These are phyloP conservation scores for Chloebia gouldiae DNA, from an alignment of 2,113 vertebrate genomes.

Conservation along the genomic window DNA sequence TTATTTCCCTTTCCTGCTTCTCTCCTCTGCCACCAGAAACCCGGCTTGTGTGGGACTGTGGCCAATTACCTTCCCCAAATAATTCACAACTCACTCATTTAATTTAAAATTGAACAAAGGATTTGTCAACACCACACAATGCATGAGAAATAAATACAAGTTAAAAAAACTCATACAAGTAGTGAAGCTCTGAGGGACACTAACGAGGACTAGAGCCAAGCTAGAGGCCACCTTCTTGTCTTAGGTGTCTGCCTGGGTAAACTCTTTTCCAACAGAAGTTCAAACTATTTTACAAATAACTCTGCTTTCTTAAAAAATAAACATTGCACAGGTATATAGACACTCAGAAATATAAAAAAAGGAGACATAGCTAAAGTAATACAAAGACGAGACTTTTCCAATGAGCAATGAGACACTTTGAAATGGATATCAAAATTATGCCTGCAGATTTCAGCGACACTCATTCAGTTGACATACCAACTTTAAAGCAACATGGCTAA, in stretches of 20 bases:
- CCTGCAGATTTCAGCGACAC: background rate
- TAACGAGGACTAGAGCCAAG: background rate
- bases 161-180: background rate
- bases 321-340: background rate
- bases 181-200: background rate
- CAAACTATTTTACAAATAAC: background rate
- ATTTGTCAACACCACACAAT: background rate
- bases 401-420: background rate
- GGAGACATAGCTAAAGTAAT: background rate
- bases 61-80: background rate
- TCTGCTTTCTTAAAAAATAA: background rate
- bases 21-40: background rate
- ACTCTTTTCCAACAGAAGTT: background rate
- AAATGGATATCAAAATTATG: background rate
- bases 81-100: background rate
- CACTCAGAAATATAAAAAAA: background rate
- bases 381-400: background rate
- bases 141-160: background rate
- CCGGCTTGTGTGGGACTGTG: background rate
- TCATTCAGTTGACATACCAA: background rate
- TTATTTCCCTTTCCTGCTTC: background rate
- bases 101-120: background rate
- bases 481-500: rapidly evolving
- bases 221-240: background rate
- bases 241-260: background rate